phyloP scores from a whole-genome alignment of 1,140 invertebrate species.

The Drosophila tropicalis region DNA sequence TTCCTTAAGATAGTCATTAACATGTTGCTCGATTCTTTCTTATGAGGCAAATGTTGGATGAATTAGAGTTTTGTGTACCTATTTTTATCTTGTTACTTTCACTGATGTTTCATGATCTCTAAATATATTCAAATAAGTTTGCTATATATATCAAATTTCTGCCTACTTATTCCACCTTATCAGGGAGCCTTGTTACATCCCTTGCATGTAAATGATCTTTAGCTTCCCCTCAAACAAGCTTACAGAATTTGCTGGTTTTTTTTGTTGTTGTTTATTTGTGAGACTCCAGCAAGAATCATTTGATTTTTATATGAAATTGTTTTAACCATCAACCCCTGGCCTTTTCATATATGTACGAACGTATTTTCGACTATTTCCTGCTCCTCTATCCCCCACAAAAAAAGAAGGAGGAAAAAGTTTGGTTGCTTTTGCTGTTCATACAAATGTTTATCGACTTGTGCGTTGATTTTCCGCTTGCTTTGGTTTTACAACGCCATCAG shows the following conservation, averaged over 20 bases:
- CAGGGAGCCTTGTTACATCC: not conserved
- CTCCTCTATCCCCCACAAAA: not conserved
- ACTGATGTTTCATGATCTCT: not conserved
- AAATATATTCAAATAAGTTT: not conserved
- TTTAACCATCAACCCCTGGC: slow-evolving; percentile 42
- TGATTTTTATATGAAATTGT: slow-evolving; percentile 66
- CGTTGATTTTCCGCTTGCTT: slow-evolving; percentile 79
- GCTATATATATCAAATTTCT: not conserved
- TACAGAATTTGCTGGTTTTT: not conserved
- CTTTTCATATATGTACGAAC: not conserved
- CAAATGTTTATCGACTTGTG: slow-evolving; percentile 73
- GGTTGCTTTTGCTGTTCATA: slow-evolving; percentile 52
- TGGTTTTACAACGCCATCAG: slow-evolving; percentile 59
- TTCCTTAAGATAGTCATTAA: no score
- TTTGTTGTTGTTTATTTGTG: slow-evolving; percentile 36
- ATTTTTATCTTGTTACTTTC: not conserved
- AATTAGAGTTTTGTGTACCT: no score
- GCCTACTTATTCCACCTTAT: not conserved
- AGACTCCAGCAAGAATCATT: slow-evolving; percentile 52
- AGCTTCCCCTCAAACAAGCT: not conserved
- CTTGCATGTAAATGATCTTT: not conserved
- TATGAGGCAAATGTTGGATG: no score
- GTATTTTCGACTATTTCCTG: slow-evolving; percentile 8
- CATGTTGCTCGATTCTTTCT: no score
- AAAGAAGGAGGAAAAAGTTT: slow-evolving; percentile 51